Conservation (phyloP, 2,888 invertebrate genomes). For the Hanleya hanleyi region DNA sequence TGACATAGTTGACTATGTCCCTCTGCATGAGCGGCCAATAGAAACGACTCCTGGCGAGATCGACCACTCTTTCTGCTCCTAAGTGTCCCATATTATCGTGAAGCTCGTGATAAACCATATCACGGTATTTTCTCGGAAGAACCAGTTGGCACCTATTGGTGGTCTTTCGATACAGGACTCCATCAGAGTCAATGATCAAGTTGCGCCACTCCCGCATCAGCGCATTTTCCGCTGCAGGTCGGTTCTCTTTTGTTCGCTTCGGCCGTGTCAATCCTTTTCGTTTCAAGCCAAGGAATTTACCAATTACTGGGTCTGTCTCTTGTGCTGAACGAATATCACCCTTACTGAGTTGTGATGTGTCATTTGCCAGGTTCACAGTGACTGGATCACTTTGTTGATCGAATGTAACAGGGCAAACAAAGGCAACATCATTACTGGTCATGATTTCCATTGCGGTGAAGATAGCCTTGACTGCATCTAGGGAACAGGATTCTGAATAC, state of each 20-base stretch:
- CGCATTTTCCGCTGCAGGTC: not conserved
- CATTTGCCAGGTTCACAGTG: no score
- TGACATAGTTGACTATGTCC: slow-evolving; percentile 6
- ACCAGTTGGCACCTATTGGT: not conserved
- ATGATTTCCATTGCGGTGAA: not conserved
- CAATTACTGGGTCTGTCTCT: not conserved
- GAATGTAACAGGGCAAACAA: not conserved
- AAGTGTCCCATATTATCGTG: slow-evolving; percentile 9
- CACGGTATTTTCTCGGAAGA: not conserved
- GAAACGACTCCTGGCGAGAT: not conserved
- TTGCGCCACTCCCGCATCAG: not conserved
- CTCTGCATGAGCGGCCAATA: slow-evolving; percentile 16
- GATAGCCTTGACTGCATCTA: not conserved
- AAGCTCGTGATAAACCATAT: not conserved
- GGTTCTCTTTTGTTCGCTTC: no score
- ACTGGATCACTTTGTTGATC: no score
- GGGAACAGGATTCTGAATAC: not conserved
- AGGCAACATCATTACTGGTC: not conserved
- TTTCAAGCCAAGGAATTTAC: not conserved
- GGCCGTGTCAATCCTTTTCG: no score
- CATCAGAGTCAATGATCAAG: not conserved
- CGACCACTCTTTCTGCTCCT: slow-evolving; percentile 8
- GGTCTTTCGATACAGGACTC: not conserved
- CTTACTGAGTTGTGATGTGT: no score
- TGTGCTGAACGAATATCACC: no score